Percentiles rank a stretch among this genome's conserved stretches.
These are phyloP conservation scores for Folsomia manolachei DNA, from an alignment of 2,888 invertebrate genomes.

Conservation along the genomic window DNA sequence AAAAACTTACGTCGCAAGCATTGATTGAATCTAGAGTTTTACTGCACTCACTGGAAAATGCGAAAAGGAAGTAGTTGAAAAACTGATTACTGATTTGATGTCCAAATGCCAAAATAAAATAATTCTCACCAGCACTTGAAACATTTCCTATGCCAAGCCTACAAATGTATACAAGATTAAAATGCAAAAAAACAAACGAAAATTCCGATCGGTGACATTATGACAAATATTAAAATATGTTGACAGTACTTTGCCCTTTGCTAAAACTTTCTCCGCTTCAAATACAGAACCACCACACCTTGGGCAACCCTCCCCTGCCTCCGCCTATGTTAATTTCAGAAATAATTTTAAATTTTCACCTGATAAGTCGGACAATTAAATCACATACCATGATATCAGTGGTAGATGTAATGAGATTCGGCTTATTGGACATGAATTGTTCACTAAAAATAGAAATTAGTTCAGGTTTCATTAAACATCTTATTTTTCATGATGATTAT, in stretches of 20 bases:
- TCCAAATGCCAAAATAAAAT: too few species aligned
- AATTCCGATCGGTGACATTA: neutral
- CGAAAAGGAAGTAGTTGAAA: too few species aligned
- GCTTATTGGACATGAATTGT: slow-evolving; percentile 50
- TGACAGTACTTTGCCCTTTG: slow-evolving; percentile 72
- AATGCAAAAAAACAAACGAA: neutral
- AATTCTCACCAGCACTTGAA: slow-evolving; percentile 69
- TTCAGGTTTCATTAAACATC: too few species aligned
- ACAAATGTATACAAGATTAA: slow-evolving; percentile 16
- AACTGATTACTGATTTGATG: too few species aligned
- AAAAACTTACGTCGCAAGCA: slow-evolving; percentile 90
- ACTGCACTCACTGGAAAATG: slow-evolving; percentile 70
- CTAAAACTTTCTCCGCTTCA: slow-evolving; percentile 90
- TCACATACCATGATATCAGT: slow-evolving; percentile 68
- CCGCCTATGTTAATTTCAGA: slow-evolving; percentile 54
- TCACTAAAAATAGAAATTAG: too few species aligned
- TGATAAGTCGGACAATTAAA: neutral
- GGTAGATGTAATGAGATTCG: slow-evolving; percentile 65
- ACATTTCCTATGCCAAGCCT: slow-evolving; percentile 90
- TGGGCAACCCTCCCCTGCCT: slow-evolving; percentile 80
- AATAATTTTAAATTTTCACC: too few species aligned
- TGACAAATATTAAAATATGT: neutral
- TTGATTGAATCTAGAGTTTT: slow-evolving; percentile 93
- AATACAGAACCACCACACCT: slow-evolving; percentile 86
- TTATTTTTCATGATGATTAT: too few species aligned